These are phyloP conservation scores for Ectemnius lituratus DNA, from an alignment of 2,888 invertebrate species.

Conservation along the genomic window DNA sequence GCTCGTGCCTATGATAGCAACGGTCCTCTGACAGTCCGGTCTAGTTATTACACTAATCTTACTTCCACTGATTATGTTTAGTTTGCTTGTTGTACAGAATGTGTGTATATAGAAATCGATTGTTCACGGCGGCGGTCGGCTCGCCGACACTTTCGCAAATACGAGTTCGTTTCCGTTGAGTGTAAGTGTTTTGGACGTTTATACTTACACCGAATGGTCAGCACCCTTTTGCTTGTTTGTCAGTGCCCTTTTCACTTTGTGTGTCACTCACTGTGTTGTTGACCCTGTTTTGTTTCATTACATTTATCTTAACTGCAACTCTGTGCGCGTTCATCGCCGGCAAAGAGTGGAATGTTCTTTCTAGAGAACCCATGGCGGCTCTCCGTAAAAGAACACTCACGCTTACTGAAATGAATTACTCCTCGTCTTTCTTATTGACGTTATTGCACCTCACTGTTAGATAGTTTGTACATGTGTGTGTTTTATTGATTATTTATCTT, in stretches of 20 bases:
- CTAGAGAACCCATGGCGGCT: too few species aligned
- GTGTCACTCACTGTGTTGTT: neutral
- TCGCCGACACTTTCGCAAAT: neutral
- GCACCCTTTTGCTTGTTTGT: too few species aligned
- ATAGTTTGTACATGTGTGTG: neutral
- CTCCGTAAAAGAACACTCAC: too few species aligned
- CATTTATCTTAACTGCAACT: too few species aligned
- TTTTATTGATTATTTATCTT: neutral
- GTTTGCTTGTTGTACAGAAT: constrained; percentile 1
- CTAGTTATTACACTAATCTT: neutral
- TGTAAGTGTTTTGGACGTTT: neutral
- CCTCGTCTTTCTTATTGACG: neutral
- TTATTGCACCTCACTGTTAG: neutral
- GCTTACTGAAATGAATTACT: neutral
- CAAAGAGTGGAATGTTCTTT: too few species aligned
- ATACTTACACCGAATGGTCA: neutral
- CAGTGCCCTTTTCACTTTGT: too few species aligned
- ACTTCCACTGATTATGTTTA: constrained; percentile 1
- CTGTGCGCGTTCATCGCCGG: too few species aligned
- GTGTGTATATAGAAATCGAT: neutral
- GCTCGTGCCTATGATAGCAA: neutral
- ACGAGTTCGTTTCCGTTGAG: neutral
- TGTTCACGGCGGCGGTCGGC: constrained; percentile 1
- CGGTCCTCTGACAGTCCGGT: too few species aligned
- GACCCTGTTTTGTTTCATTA: neutral